Percentiles rank a stretch among this genome's conserved stretches.
phyloP scores from a whole-genome alignment of 2,888 invertebrate genomes.

The Acanthoscelides obtectus region DNA sequence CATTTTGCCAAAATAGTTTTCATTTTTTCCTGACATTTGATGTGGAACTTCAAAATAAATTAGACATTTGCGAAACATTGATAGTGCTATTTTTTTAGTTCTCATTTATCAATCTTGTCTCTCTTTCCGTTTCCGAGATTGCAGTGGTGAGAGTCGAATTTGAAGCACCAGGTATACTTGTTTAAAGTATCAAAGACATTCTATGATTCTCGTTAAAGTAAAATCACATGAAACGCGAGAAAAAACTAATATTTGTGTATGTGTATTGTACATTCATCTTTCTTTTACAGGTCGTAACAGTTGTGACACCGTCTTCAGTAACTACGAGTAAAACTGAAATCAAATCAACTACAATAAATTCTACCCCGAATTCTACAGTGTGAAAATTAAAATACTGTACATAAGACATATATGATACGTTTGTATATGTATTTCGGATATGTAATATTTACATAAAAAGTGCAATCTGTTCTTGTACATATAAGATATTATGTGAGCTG shows the following conservation, averaged over 20 bases:
- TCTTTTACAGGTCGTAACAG: slow-evolving; percentile 3
- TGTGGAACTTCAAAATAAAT: too few relatives aligned
- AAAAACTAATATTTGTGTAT: neutral
- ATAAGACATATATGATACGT: neutral
- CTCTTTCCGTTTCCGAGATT: too few relatives aligned
- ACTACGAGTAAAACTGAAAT: neutral
- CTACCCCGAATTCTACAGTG: neutral
- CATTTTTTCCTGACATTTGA: too few relatives aligned
- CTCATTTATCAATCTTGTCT: too few relatives aligned
- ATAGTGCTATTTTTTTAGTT: too few relatives aligned
- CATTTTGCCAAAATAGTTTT: too few relatives aligned
- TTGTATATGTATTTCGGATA: neutral
- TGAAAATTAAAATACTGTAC: neutral
- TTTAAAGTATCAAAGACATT: too few relatives aligned
- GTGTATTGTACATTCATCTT: neutral
- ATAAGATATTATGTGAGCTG: neutral
- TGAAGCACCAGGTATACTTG: too few relatives aligned
- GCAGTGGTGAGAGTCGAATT: too few relatives aligned
- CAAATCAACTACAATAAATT: neutral
- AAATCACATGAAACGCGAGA: too few relatives aligned
- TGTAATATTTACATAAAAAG: neutral
- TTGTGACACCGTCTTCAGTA: slow-evolving; percentile 3
- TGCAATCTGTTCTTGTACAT: neutral
- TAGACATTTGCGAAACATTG: too few relatives aligned
- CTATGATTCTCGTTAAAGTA: too few relatives aligned